phyloP scores from a whole-genome alignment of 2,888 invertebrate genomes.

The Leucoptera coffeella region DNA sequence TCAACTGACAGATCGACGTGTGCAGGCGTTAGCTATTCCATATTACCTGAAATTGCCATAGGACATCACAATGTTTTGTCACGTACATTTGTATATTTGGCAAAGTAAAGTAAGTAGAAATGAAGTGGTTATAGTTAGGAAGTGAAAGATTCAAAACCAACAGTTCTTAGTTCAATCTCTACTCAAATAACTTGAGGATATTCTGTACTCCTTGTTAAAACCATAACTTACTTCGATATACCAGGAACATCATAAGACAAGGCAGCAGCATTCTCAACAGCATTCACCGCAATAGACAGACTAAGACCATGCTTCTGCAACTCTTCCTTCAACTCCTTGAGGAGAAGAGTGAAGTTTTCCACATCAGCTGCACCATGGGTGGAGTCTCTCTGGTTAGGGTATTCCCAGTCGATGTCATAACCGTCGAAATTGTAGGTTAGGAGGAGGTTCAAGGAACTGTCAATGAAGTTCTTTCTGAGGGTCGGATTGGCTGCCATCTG shows the following conservation, averaged over 20 bases:
- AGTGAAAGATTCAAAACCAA: no score
- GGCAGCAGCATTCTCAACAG: slow-evolving; percentile 35
- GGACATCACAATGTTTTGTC: no score
- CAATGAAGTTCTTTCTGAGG: slow-evolving; percentile 47
- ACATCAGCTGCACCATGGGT: slow-evolving; percentile 31
- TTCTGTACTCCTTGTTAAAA: no score
- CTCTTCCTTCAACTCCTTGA: slow-evolving; percentile 48
- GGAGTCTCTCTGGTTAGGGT: slow-evolving; percentile 53
- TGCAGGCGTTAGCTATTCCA: no score
- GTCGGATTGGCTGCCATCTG: slow-evolving; percentile 31
- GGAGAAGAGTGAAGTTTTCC: slow-evolving; percentile 40
- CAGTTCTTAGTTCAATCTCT: no score
- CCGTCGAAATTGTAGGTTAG: slow-evolving; percentile 59
- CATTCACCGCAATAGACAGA: slow-evolving; percentile 55
- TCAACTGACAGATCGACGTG: no score
- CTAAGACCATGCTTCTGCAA: slow-evolving; percentile 46
- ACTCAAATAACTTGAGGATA: no score
- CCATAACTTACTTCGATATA: slow-evolving; percentile 47
- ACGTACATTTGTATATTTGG: no score
- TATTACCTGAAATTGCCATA: no score
- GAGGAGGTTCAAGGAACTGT: slow-evolving; percentile 48
- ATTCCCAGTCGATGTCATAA: slow-evolving; percentile 70
- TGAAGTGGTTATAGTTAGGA: no score
- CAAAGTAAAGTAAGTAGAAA: no score
- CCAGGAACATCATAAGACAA: slow-evolving; percentile 55